Evolutionary conservation across 2,888 invertebrate species (phyloP).

Genomic region (Drosophila paranaensis): DNA sequence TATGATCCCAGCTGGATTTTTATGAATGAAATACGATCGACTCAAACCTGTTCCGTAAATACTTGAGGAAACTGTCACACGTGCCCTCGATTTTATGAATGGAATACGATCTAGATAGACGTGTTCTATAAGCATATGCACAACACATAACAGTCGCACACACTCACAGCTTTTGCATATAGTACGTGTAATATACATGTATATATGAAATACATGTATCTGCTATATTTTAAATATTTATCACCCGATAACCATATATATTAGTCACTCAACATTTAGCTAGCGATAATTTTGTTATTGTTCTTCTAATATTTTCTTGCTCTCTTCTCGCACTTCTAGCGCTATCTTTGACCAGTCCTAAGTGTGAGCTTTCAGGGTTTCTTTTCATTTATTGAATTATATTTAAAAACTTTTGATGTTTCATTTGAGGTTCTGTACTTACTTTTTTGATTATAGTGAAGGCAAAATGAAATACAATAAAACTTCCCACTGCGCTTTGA

Average conservation of each 20-base stretch:
- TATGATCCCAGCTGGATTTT: background rate
- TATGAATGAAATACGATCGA: conserved; percentile 25
- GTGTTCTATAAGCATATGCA: conserved; percentile 20
- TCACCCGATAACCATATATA: conserved; percentile 31
- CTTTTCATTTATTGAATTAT: conserved; percentile 19
- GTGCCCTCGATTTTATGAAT: conserved; percentile 43
- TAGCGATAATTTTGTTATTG: conserved; percentile 19
- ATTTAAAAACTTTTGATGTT: conserved; percentile 45
- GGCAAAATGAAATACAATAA: conserved; percentile 83
- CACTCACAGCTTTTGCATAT: background rate
- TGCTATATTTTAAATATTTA: conserved; percentile 44
- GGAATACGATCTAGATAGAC: conserved; percentile 28
- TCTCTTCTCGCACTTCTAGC: conserved; percentile 38
- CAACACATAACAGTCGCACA: conserved; percentile 17
- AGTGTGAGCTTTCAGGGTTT: conserved; percentile 46
- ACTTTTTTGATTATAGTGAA: conserved; percentile 74
- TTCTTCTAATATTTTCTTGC: conserved; percentile 9
- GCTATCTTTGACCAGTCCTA: conserved; percentile 52
- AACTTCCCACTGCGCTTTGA: conserved; percentile 85
- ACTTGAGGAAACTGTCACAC: background rate
- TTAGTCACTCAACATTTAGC: conserved; percentile 44
- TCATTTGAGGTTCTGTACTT: conserved; percentile 56
- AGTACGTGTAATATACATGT: conserved; percentile 9
- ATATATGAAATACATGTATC: conserved; percentile 43
- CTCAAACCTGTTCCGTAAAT: conserved; percentile 17